Conservation (phyloP, 1,140 invertebrate genomes). For the Brachionus calyciflorus region DNA sequence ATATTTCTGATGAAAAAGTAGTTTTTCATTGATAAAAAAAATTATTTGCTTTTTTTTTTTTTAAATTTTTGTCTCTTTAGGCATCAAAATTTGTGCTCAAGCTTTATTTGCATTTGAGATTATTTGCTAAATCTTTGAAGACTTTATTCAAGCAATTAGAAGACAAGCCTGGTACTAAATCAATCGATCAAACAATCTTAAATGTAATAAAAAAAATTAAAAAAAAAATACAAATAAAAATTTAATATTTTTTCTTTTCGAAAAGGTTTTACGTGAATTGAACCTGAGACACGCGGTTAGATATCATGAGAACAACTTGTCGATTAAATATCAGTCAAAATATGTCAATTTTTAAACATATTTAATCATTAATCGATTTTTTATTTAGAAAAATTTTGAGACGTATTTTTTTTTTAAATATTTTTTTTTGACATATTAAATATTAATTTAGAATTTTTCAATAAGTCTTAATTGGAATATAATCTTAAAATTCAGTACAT, state of each 20-base stretch:
- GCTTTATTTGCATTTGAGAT: constrained; percentile 6
- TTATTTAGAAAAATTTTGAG: not conserved
- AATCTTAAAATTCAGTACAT: too few relatives aligned
- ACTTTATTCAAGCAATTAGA: constrained; percentile 26
- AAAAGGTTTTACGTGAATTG: constrained; percentile 26
- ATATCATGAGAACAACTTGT: not conserved
- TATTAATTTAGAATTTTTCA: too few relatives aligned
- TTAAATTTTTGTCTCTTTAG: constrained; percentile 13
- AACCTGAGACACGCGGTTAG: not conserved
- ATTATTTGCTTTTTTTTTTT: not conserved
- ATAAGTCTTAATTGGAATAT: too few relatives aligned
- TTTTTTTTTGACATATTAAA: too few relatives aligned
- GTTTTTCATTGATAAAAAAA: too few relatives aligned
- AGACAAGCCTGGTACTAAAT: constrained; percentile 7
- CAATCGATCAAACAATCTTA: constrained; percentile 30
- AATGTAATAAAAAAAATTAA: not conserved
- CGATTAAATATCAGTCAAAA: constrained; percentile 34
- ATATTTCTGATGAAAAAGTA: constrained; percentile 35
- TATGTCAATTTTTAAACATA: not conserved
- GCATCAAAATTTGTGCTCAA: constrained; percentile 11
- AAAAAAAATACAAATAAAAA: not conserved
- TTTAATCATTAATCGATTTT: too few relatives aligned
- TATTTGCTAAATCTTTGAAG: constrained; percentile 29
- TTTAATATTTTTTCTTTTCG: not conserved
- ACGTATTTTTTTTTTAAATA: not conserved